Base-by-base conservation (phyloP, 1,140 invertebrate genomes). In the Zophobas morio region DNA sequence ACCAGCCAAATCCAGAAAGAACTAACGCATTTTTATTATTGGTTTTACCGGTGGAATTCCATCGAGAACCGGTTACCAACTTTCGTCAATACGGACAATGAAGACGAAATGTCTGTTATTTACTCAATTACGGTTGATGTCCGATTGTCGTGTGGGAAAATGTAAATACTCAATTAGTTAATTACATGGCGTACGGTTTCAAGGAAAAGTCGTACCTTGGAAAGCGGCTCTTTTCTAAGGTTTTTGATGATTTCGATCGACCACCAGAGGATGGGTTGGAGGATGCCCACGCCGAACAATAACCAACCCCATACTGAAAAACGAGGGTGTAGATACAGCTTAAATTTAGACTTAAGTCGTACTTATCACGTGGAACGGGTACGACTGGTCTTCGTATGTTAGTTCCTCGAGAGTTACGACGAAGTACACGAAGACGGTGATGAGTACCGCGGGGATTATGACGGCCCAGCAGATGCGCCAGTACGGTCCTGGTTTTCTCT, bases 381-480 rank as follows among this genome's bases (percentile, higher is more conserved):
- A 85, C 0, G 82, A 78, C 42, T 84, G 81, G 1, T 40, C 51
- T 40, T 88, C 89, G 80, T 91, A 92, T n/a, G 84, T 87, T 42
- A 92, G 75, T 0, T 89, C 88, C 72, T 88, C 85, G 34, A 90
- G 85, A 4, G 87, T 89, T 5, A 86, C 84, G 39, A 93, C 82
- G 20, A 90, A 89, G 81, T 94, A 94, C 33, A 92, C 81, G 20
- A 93, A 82, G 74, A 94, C 92, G 2, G 90, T 87, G 20, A 90
- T 87, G 42, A 96, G 87, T 39, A 93, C 87, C 2, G 93, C 72
- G 0, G 95, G 95, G 34, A 93, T 93, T n/a, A 95, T 81, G 4
- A 95, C 83, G 33, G 89, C 90, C 95, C 95, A 96, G 77, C 93
- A 95, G 2, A 94, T 79, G 81, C 93, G 90, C 94, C 94, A 96